Percentiles rank a stretch among this genome's conserved stretches.
These are phyloP conservation scores for Nanorana parkeri DNA, from an alignment of 2,113 vertebrate species.

Conservation along the genomic window DNA sequence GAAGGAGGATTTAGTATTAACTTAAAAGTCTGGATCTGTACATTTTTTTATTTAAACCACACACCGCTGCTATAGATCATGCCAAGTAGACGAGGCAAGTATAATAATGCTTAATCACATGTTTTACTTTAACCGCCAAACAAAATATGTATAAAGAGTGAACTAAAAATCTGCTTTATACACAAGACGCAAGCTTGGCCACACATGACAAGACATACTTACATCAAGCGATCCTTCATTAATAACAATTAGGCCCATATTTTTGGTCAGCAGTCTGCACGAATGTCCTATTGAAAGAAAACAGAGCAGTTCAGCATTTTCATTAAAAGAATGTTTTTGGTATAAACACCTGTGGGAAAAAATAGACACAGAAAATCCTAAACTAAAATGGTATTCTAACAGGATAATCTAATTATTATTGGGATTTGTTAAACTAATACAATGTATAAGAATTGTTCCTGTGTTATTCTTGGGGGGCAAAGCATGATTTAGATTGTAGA, in stretches of 20 bases:
- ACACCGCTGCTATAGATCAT: not conserved
- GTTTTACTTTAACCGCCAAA: not conserved
- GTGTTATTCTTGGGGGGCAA: no score
- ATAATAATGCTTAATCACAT: not conserved
- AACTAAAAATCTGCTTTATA: not conserved
- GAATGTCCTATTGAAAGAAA: constrained; percentile 85
- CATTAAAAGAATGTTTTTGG: no score
- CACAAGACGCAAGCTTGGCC: not conserved
- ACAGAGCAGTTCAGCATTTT: not conserved
- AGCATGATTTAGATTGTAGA: no score
- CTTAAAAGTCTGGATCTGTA: not conserved
- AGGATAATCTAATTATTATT: no score
- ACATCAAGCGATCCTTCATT: constrained; percentile 96
- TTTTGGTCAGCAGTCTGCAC: constrained; percentile 94
- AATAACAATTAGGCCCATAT: constrained; percentile 96
- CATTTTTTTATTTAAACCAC: not conserved
- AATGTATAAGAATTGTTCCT: no score
- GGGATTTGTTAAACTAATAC: no score
- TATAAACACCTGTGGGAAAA: no score
- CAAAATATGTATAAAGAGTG: not conserved
- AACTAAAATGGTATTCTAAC: no score
- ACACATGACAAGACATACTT: constrained; percentile 70
- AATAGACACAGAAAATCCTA: no score
- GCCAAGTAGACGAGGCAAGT: not conserved
- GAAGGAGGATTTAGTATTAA: not conserved